Base-by-base conservation (phyloP, 2,113 vertebrate genomes). In the Pangasianodon gigas region DNA sequence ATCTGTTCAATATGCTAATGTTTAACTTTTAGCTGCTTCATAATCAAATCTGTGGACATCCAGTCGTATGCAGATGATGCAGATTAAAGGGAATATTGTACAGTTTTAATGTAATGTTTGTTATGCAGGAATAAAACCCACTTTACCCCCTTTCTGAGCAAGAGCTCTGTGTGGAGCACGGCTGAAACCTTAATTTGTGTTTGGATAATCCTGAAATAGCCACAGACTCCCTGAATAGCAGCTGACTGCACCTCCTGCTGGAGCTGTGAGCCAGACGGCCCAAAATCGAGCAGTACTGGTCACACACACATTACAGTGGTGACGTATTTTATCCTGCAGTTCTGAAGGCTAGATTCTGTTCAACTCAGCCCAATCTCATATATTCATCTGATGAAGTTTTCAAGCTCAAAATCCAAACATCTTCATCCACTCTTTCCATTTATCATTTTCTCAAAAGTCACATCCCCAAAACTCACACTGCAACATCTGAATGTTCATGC, bases 171-270 rank as follows among this genome's bases (percentile, higher is more conserved):
- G 62, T 29, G 60, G 29, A 85, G 60, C 21, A 67, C 0, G 44
- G 37, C 84, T 24, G 56, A 48, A 62, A 67, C 75, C 32, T 65
- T 79, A 21, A n/a, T 48, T 46, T 37, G 19, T 74, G 51, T 75
- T 14, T 58, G 1, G 77, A 24, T 75, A 11, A 37, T 82, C 60
- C 65, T 37, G 60, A 82, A 82, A 82, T 88, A 88, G 77, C 87
- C 75, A 69, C 62, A 41, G 86, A 58, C 56, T 62, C 86, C 41
- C 37, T 80, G 74, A 80, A 87, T 67, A 71, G 85, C 65, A 52
- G 1, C 32, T 52, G 84, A 41, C 46, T 6, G 29, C 46, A 86
- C 48, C n/a, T 80, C 54, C 75, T 48, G 80, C 74, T 80, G 85
- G 85, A 77, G 21, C 71, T 29, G 13, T 29, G 86, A 87, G 54